These are phyloP conservation scores for Muntiacus reevesi DNA, from an alignment of 2,113 vertebrate species.

Conservation along the genomic window DNA sequence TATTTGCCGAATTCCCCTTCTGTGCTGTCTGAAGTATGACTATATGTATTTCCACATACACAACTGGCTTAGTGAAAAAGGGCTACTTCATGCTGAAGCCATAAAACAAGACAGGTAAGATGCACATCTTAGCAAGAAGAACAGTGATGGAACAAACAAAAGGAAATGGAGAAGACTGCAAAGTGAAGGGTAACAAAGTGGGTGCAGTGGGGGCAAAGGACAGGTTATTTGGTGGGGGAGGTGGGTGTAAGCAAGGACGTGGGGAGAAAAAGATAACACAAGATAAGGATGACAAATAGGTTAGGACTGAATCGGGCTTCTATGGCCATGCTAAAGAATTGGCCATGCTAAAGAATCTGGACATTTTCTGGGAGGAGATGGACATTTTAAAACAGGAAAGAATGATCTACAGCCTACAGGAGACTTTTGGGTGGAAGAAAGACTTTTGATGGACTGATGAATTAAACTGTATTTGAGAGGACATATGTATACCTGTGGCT, in stretches of 20 bases:
- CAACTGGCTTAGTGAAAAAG: not conserved
- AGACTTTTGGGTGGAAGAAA: not conserved
- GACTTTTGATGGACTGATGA: not conserved
- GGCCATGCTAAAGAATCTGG: not conserved
- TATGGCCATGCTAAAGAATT: not conserved
- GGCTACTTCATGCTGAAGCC: not conserved
- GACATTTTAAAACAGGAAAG: not conserved
- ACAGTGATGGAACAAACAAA: not conserved
- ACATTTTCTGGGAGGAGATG: not conserved
- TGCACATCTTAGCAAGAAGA: not conserved
- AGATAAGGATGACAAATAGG: not conserved
- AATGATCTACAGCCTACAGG: not conserved
- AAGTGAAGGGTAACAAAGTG: not conserved
- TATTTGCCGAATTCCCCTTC: not conserved
- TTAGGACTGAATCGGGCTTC: not conserved
- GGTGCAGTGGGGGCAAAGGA: not conserved
- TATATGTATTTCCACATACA: not conserved
- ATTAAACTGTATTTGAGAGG: not conserved
- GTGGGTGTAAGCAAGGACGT: not conserved
- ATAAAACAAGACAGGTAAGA: not conserved
- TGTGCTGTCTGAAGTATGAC: not conserved
- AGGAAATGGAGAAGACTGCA: not conserved
- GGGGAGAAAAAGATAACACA: not conserved
- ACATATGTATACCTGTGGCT: not conserved
- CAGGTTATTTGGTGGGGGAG: not conserved